Base-by-base conservation (phyloP, 1,140 invertebrate genomes). In the Drosophila tsacasi region DNA sequence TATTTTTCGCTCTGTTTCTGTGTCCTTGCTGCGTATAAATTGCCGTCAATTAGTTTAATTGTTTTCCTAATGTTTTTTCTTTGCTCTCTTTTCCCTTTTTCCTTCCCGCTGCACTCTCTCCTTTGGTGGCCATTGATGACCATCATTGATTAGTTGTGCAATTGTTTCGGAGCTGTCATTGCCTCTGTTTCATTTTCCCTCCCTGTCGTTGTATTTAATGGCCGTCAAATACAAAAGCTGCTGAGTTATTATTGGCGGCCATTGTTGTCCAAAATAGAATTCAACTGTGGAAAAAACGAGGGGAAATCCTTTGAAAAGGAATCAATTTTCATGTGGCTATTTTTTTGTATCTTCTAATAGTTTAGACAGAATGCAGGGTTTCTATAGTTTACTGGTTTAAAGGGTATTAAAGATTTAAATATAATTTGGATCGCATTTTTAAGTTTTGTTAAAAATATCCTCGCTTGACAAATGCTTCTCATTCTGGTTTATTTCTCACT, bases 21-120 rank as follows among this genome's bases (percentile, higher is more conserved):
- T 72, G 67, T 60, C 46, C 77, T 83, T 86, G 80, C 62, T 87
- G 71, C 83, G 80, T 87, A 87, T 87, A 86, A 86, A 87, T 86
- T 86, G 83, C 83, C 85, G 71, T 80, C 83, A 86, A 86, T 86
- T 87, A 86, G 83, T 86, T 86, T 86, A 86, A 86, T 86, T 86
- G 80, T 86, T 86, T 84, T 76, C 67, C 73, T 66, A 71, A 66
- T 75, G 68, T 65, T 69, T 81, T 69, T 71, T 64, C 74, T 39
- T 44, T 44, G 12, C 46, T 57, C 27, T 32, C 52, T 46, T 44
- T 23, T 5, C 25, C 15, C 57, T 32, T 10, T 32, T 32, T 10
- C 5, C 8, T 10, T 6, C 25, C 1, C 63, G 15, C 27, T 68
- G 40, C 72, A 66, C 57, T 60, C 57, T 10, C 52, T 32, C 30